phyloP scores from a whole-genome alignment of 2,888 invertebrate genomes.

The Pterostichus niger region DNA sequence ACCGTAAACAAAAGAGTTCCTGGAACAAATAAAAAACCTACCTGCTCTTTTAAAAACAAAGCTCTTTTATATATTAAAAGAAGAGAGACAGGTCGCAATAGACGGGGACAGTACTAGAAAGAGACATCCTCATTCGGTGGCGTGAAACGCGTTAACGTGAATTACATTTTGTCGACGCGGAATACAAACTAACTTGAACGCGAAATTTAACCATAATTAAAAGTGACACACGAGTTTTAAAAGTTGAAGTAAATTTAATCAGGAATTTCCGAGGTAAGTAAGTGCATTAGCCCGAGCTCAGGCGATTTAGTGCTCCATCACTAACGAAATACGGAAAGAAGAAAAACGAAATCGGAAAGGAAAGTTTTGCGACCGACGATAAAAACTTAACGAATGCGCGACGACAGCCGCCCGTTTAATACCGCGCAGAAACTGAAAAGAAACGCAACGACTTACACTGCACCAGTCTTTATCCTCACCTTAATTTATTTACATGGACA shows the following conservation, averaged over 20 bases:
- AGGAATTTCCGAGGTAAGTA: conserved; percentile 66
- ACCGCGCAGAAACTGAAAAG: background rate
- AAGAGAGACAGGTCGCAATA: conserved; percentile 35
- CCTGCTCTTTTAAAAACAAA: conserved; percentile 63
- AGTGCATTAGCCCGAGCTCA: conserved; percentile 64
- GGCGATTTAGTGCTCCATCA: conserved; percentile 66
- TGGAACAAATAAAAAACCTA: conserved; percentile 56
- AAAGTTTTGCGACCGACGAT: conserved; percentile 62
- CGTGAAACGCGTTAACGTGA: conserved; percentile 54
- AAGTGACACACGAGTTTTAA: conserved; percentile 67
- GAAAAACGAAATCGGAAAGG: conserved; percentile 65
- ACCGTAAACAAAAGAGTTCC: conserved; percentile 50
- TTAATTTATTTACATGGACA: conserved; percentile 54
- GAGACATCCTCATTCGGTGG: conserved; percentile 31
- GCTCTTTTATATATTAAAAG: conserved; percentile 63
- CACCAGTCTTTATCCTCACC: background rate
- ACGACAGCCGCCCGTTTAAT: conserved; percentile 21
- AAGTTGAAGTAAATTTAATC: conserved; percentile 67
- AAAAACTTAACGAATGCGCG: conserved; percentile 55
- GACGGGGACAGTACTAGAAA: background rate
- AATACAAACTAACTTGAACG: conserved; percentile 66
- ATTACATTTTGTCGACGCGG: conserved; percentile 63
- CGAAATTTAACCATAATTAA: conserved; percentile 66
- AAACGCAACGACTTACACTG: background rate
- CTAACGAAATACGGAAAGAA: conserved; percentile 66